Base-by-base conservation (phyloP, 64 coral and sea anemone species). In the Montipora capricornis region DNA sequence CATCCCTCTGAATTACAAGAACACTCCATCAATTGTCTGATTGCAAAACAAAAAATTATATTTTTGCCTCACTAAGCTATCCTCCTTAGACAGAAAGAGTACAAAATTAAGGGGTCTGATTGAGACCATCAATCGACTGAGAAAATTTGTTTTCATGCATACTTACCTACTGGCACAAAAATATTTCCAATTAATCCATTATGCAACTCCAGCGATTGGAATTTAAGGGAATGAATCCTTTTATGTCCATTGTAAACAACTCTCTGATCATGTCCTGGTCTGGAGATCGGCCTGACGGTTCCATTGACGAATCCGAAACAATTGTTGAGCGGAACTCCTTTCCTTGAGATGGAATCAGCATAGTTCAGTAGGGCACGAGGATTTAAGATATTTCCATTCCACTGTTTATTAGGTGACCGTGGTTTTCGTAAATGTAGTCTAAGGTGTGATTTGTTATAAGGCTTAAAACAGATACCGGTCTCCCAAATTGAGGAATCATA, bases 121-220 rank as follows among this genome's bases (percentile, higher is more conserved):
- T 61, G 20, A 14, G 51, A 59, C 49, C 49, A 81, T 81, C 79
- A 81, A 81, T 81, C 79, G 79, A 81, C 79, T 81, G 29, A 81
- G 79, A 81, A 81, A 81, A 81, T 81, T 81, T 81, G 79, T 81
- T 81, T 81, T 81, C 49, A 81, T 81, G 51, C 79, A 81, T 81
- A 81, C 79, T 81, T 81, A 81, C 47, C 79, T 81, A 81, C 79
- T 60, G 79, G 47, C 44, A 46, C 79, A 26, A 81, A 57, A 57
- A 60, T 81, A 57, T n/a, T 57, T 10, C 49, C 60, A 64, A 64
- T 64, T 64, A 64, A 64, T 64, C 60, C 60, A 64, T 64, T 64
- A 64, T 0, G 60, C 60, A 64, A 64, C 10, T 7, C 60, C 60
- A 64, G 60, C 60, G 60, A 64, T 64, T 64, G 60, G 60, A 64